Percentiles rank a stretch among this genome's conserved stretches.
phyloP scores from a whole-genome alignment of 2,888 invertebrate genomes.

The Drosophila fulvimacula region DNA sequence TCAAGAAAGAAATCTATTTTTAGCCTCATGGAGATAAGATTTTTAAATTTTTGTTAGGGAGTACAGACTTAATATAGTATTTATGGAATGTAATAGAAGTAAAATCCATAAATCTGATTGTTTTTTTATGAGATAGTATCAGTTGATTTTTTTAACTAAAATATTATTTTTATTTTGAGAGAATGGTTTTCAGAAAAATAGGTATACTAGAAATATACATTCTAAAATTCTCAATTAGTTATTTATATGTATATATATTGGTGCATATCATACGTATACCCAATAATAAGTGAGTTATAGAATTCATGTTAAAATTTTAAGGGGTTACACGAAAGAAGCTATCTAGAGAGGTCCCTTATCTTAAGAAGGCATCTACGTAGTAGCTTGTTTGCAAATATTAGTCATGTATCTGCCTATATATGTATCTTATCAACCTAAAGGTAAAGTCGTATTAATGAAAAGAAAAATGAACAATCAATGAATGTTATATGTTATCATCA shows the following conservation, averaged over 20 bases:
- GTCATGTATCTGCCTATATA: conserved; percentile 8
- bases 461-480: conserved; percentile 6
- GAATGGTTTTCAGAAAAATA: too few species aligned
- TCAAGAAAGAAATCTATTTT: conserved; percentile 1
- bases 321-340: background rate
- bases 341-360: conserved; percentile 12
- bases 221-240: too few species aligned
- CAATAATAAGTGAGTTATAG: background rate
- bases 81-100: background rate
- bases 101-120: background rate
- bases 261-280: too few species aligned
- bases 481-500: conserved; percentile 40
- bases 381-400: conserved; percentile 10
- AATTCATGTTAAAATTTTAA: background rate
- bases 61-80: background rate
- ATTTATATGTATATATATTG: too few species aligned
- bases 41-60: background rate
- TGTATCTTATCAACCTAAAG: conserved; percentile 21
- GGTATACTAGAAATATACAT: too few species aligned
- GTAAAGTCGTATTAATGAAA: background rate
- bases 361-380: background rate
- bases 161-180: too few species aligned
- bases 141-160: too few species aligned
- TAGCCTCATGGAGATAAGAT: background rate
- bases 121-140: too few species aligned